Conservation (phyloP, 2,113 vertebrate species). For the Xyrauchen texanus region DNA sequence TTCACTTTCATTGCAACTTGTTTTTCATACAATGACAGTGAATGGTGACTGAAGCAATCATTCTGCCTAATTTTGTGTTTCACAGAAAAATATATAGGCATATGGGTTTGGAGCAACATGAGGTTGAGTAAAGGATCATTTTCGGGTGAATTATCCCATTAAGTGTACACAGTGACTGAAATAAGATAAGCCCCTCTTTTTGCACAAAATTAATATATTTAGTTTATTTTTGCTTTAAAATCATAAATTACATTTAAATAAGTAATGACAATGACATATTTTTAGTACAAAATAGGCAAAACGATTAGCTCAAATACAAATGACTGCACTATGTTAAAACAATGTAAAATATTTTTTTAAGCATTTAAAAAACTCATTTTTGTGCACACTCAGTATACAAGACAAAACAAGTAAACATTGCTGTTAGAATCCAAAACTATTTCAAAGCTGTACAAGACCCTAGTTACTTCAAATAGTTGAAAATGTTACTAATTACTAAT, state of each 20-base stretch:
- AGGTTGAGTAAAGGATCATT: too few relatives aligned
- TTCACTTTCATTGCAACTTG: too few relatives aligned
- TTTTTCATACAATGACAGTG: too few relatives aligned
- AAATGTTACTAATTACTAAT: neutral
- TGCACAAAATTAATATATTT: constrained; percentile 4
- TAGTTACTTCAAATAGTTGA: neutral
- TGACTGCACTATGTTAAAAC: neutral
- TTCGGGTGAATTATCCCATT: neutral
- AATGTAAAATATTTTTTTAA: too few relatives aligned
- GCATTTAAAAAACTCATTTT: too few relatives aligned
- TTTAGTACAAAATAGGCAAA: neutral
- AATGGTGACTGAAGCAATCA: too few relatives aligned
- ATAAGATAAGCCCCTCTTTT: neutral
- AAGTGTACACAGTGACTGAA: constrained; percentile 1
- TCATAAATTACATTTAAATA: neutral
- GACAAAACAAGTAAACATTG: neutral
- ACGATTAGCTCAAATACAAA: neutral
- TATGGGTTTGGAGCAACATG: too few relatives aligned
- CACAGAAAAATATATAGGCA: too few relatives aligned
- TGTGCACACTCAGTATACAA: too few relatives aligned
- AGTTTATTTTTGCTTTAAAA: neutral
- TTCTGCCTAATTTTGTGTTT: too few relatives aligned
- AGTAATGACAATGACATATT: neutral
- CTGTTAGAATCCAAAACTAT: constrained; percentile 1
- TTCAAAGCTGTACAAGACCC: neutral